A percentile compares a stretch with the other conserved stretches of the same genome.
phyloP scores from a whole-genome alignment of 2,888 invertebrate species.

The Yponomeuta sedellus region DNA sequence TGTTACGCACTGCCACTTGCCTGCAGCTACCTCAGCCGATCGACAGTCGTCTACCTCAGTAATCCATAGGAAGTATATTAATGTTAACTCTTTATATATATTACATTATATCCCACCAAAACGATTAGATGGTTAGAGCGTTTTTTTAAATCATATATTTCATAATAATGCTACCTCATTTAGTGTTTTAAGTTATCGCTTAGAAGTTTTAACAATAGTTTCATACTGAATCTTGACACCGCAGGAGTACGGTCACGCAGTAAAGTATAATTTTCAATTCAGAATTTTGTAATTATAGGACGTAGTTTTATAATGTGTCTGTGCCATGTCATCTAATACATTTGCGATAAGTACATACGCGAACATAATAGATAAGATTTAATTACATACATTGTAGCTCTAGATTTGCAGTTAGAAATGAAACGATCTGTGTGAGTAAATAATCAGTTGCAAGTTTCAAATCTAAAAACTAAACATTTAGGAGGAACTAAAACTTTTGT shows the following conservation, averaged over 20 bases:
- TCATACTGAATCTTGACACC: not conserved
- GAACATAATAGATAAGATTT: conserved; percentile 6
- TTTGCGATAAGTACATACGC: not conserved
- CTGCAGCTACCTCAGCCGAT: conserved; percentile 59
- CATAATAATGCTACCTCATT: conserved; percentile 71
- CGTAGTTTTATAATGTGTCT: conserved; percentile 8
- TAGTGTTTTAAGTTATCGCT: conserved; percentile 41
- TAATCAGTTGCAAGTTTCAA: not conserved
- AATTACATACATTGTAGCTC: conserved; percentile 4
- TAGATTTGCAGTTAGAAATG: conserved; percentile 1
- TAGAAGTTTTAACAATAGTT: conserved; percentile 23
- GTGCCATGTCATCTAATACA: conserved; percentile 13
- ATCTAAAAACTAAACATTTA: not conserved
- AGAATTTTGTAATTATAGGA: conserved; percentile 1
- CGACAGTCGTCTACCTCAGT: conserved; percentile 63
- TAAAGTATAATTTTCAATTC: not conserved
- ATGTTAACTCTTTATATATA: conserved; percentile 51
- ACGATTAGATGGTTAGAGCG: conserved; percentile 54
- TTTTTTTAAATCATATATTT: conserved; percentile 48
- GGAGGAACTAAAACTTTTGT: not conserved
- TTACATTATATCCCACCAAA: conserved; percentile 69
- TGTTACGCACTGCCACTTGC: conserved; percentile 15
- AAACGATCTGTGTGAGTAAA: not conserved
- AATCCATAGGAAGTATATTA: conserved; percentile 65
- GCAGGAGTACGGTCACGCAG: not conserved